Base-by-base conservation (phyloP, 2,797 vertebrate genomes). In the Cyclopterus lumpus region DNA sequence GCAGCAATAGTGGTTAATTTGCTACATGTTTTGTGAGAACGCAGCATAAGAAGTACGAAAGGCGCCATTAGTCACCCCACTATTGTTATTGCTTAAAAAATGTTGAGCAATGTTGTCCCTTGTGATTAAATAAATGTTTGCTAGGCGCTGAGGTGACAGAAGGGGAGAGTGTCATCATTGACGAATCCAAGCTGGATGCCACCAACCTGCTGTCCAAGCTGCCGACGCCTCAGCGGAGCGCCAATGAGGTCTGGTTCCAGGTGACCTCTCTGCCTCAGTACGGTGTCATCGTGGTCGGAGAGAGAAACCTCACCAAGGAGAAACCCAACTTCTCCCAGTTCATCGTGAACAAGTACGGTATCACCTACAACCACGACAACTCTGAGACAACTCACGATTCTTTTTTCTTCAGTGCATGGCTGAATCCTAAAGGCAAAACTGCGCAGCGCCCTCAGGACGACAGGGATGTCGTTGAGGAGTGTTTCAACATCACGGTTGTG, bases 251-350 rank as follows among this genome's bases (percentile, higher is more conserved):
- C 48, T 98, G 97, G 97, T 98, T 95, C 88, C 95, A 97, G 87
- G 95, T 98, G 71, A 93, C 85, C 0, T 93, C 91, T 36, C 92
- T 98, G 82, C 97, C 97, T 24, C 91, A 83, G 2, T 94, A 96
- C 12, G 97, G 97, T 0, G 79, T 93, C 55, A 94, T 99, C 30
- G 38, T 95, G 53, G 94, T 95, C 34, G 96, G 96, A 61, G 96
- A 98, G 82, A 93, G 94, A 85, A 97, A 97, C 1, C 44, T 98
- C 82, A 97, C 96, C 24, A 92, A 90, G 82, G 96, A 96, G 84
- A 97, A 98, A 69, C 96, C 97, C 2, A 95, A 95, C 84, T 98
- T 99, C 82, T 97, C 96, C 36, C 97, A 98, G 8, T 95, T 94
- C 42, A 92, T 96, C 22, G 63, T 98, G 59, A 96, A 95, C 91